Base-by-base conservation (phyloP, 2,797 vertebrate genomes). In the Cichlasoma orientale region DNA sequence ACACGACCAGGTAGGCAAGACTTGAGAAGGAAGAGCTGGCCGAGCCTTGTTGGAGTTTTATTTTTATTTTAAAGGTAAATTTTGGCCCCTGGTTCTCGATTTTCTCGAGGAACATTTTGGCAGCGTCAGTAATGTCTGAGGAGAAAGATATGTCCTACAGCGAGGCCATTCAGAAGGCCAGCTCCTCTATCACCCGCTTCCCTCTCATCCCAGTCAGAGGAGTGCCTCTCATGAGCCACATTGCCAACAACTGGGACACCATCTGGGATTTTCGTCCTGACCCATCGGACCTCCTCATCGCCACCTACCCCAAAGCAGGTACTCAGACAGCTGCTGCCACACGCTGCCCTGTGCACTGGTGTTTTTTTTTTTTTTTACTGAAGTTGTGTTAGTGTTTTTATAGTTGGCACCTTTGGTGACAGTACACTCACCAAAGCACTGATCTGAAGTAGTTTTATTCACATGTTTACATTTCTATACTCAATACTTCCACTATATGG, bases 291-390 rank as follows among this genome's bases (percentile, higher is more conserved):
- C 71, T 97, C 27, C 94, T 97, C 63, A 96, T 97, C 53, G 91
- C 96, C 63, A 97, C 97, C 54, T 97, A 97, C 79, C 97, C 97
- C 27, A 97, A 97, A 96, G 96, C 96, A 94, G 97, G 97, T 97
- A 93, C 79, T 53, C 6, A 72, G 12, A 33, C 38, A 18, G 33
- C 12, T 71, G 52, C n/a, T 38, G 12, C 29, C 44, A 36, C 10
- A 38, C 18, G 27, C 21, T 66, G n/a, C 12, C 31, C 13, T 74
- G 25, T 3, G 18, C 6, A 18, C 2, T 47, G 0, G 16, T 47
- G 13, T 47, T 6, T 50, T 38, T 38, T 11, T 12, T 7, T 12
- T 38, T 7, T 38, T 73, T 38, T 31, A 29, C 6, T 59, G 5
- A 71, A 14, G 38, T 3, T 18, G 29, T 79, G 58, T 25, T 16